Conservation (phyloP, 2,888 invertebrate species). For the Branchipolynoe longqiensis region DNA sequence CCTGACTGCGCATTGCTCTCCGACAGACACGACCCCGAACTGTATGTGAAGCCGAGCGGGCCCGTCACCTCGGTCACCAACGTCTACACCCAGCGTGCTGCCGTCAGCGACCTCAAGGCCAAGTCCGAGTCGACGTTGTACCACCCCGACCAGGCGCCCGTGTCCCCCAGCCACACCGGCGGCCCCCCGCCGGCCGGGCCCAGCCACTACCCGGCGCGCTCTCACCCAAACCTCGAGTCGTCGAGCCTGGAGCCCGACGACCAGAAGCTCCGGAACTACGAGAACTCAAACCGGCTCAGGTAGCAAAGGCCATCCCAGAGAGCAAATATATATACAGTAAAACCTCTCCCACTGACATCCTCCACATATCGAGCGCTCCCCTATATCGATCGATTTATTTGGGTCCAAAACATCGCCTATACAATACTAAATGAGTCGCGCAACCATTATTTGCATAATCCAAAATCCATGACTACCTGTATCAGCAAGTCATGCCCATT, state of each 20-base stretch:
- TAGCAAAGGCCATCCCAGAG: no score
- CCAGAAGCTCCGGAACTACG: conserved; percentile 75
- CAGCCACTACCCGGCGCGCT: conserved; percentile 31
- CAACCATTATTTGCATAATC: no score
- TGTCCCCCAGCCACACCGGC: background rate
- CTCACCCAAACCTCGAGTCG: conserved; percentile 50
- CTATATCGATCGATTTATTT: no score
- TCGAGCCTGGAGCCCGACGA: conserved; percentile 73
- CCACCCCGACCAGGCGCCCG: conserved; percentile 28
- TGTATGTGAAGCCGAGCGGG: conserved; percentile 41
- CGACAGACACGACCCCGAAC: conserved; percentile 49
- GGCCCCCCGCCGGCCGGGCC: background rate
- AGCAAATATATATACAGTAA: no score
- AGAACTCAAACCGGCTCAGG: conserved; percentile 74
- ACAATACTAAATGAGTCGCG: no score
- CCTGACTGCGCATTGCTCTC: no score
- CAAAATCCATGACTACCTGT: no score
- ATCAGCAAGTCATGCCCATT: no score
- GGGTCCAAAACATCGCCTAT: no score
- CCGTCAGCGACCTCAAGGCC: conserved; percentile 58
- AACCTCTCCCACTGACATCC: no score
- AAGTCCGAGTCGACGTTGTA: conserved; percentile 65
- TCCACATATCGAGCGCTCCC: no score
- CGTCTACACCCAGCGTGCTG: background rate
- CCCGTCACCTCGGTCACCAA: background rate